Base-by-base conservation (phyloP, 2,797 vertebrate species). In the Enteromius argenteus region DNA sequence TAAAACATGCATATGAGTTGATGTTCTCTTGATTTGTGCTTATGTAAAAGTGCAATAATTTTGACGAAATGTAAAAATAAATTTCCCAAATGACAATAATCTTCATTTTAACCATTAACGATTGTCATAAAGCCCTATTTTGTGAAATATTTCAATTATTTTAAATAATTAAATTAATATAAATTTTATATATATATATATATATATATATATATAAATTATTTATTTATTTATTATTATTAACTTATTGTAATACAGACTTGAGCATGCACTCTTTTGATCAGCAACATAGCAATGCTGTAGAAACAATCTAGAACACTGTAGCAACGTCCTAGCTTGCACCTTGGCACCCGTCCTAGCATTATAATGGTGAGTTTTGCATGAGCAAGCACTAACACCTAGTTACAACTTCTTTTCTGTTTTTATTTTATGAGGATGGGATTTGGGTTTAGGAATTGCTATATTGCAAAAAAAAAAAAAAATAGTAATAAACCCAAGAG, bases 401-500 rank as follows among this genome's bases (percentile, higher is more conserved):
- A 27, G 46, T 49, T 17, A 46, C 44, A n/a, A 30, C 39, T 44
- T 39, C 3, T 27, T 39, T 39, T 75, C 51, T 69, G 30, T 23
- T 42, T 58, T 58, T 51, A 27, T 72, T 71, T 86, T 86, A 56
- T 71, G 53, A 85, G 17, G 42, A 58, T n/a, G 37, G n/a, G 23
- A 62, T 79, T 71, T 62, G 46, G 42, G 32, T 39, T 82, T 23
- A 21, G 49, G 71, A 67, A 6, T 11, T 72, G 80, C 81, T 74
- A 76, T 80, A 62, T 73, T 80, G 76, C 58, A 79, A 46, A 64
- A 60, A 58, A 46, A 6, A 6, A 51, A n/a, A 17, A 21, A 21
- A 53, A 37, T 1, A 9, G 37, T 39, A 39, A 39, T 39, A 27
- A 27, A 35, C 21, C 44, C 80, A 82, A 37, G 58, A 64, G 75